phyloP scores from a whole-genome alignment of 1,140 invertebrate species.

The Ditylenchus dipsaci region DNA sequence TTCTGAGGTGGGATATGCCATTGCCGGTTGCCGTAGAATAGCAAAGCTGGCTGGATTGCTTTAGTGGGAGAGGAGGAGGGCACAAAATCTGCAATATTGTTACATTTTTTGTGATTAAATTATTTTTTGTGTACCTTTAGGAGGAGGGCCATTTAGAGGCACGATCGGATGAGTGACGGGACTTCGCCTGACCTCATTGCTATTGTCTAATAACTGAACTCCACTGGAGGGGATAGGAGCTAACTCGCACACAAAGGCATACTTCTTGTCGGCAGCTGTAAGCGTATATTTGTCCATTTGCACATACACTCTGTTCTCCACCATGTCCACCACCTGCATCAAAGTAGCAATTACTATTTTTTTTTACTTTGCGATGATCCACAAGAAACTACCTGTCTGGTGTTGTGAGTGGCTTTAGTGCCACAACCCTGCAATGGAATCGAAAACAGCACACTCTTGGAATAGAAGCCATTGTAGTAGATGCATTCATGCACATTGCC shows the following conservation, averaged over 20 bases:
- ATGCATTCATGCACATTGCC: conserved; percentile 48
- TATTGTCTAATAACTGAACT: neutral
- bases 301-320: conserved; percentile 37
- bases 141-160: neutral
- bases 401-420: conserved; percentile 46
- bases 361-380: too few relatives aligned
- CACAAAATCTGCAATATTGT: neutral
- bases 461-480: conserved; percentile 49
- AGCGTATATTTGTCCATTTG: conserved; percentile 39
- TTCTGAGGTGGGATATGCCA: conserved; percentile 8
- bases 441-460: conserved; percentile 48
- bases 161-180: neutral
- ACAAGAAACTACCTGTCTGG: conserved; percentile 42
- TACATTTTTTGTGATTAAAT: neutral
- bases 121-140: neutral
- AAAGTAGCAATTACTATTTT: neutral
- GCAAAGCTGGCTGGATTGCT: neutral
- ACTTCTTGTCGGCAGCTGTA: conserved; percentile 27
- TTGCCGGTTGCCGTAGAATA: conserved; percentile 1
- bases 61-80: neutral
- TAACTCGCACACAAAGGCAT: conserved; percentile 34
- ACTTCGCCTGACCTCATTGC: conserved; percentile 17
- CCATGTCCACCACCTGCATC: conserved; percentile 30
- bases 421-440: conserved; percentile 50
- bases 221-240: conserved; percentile 3